These are phyloP conservation scores for Proteles cristata DNA, from an alignment of 2,113 vertebrate species.

Conservation along the genomic window DNA sequence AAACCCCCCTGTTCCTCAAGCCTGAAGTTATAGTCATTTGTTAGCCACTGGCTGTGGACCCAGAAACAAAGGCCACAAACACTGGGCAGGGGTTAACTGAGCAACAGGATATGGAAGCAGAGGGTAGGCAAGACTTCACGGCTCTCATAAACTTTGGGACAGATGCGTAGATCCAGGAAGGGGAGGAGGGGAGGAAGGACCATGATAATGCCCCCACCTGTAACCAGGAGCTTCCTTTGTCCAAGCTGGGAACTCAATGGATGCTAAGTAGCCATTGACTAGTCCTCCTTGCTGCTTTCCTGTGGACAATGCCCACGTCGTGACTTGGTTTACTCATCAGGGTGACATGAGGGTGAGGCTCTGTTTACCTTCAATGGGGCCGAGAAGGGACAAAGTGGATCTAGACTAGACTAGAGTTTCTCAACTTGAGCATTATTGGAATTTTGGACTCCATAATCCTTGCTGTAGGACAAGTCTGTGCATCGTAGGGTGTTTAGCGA, in stretches of 20 bases:
- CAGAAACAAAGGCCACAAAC: not conserved
- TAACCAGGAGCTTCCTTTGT: not conserved
- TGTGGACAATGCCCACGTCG: too few species aligned
- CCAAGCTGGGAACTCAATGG: not conserved
- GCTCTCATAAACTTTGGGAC: not conserved
- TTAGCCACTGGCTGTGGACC: not conserved
- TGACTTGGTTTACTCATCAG: not conserved
- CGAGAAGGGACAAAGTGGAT: not conserved
- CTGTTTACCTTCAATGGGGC: not conserved
- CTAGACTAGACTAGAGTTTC: not conserved
- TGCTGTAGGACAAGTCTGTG: not conserved
- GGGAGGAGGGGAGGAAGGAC: rapidly evolving
- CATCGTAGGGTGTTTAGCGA: not conserved
- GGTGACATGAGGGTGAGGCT: not conserved
- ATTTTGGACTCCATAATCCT: not conserved
- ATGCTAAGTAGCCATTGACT: not conserved
- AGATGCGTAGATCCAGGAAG: not conserved
- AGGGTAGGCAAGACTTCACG: not conserved
- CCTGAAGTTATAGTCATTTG: not conserved
- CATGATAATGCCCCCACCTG: too few species aligned
- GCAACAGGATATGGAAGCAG: not conserved
- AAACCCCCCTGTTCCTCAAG: not conserved
- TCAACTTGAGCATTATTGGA: not conserved
- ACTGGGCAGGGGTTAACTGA: not conserved
- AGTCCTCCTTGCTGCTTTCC: not conserved